Conservation (phyloP, 2,797 vertebrate species). For the Mastacembelus armatus region DNA sequence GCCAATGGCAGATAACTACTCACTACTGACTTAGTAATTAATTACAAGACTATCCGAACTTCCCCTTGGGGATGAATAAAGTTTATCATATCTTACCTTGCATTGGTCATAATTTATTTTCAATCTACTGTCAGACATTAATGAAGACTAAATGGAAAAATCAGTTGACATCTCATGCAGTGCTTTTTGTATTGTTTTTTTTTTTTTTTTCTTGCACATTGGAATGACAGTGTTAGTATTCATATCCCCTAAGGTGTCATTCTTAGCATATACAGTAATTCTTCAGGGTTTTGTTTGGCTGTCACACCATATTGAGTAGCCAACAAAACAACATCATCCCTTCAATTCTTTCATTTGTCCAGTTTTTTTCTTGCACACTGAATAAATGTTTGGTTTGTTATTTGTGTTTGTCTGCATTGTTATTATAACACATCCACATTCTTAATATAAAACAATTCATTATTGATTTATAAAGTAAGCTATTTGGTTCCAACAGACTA, state of each 20-base stretch:
- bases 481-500: not conserved
- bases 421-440: not conserved
- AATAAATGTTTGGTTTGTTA: too few species aligned
- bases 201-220: too few species aligned
- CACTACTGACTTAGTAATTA: too few species aligned
- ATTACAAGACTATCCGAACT: too few species aligned
- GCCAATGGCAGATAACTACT: too few species aligned
- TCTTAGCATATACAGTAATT: conserved; percentile 9
- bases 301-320: conserved; percentile 24
- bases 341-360: conserved; percentile 19
- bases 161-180: not conserved
- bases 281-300: conserved; percentile 46
- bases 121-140: conserved; percentile 9
- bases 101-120: conserved; percentile 21
- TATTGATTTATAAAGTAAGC: not conserved
- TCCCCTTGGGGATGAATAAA: too few species aligned
- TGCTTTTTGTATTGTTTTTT: conserved; percentile 11
- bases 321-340: not conserved
- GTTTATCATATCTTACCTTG: too few species aligned
- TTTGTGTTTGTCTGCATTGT: conserved; percentile 5
- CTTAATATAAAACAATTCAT: conserved; percentile 3
- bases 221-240: conserved; percentile 21
- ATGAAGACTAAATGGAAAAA: conserved; percentile 11
- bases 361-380: not conserved
- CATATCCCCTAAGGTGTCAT: conserved; percentile 3